Base-by-base conservation (phyloP, 2,797 vertebrate genomes). In the Mormyrops boulengeri region DNA sequence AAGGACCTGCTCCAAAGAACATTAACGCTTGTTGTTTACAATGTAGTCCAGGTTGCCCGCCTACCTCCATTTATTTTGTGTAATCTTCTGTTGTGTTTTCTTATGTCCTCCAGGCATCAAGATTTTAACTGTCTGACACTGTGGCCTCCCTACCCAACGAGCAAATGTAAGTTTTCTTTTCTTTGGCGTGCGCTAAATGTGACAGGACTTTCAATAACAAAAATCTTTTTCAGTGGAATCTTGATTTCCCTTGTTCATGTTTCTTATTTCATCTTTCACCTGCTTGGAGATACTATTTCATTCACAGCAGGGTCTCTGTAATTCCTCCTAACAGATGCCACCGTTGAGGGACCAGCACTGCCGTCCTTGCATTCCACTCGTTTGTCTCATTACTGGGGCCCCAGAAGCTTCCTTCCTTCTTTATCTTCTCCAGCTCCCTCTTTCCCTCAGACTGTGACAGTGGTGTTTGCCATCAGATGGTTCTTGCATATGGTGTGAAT, bases 401-500 rank as follows among this genome's bases (percentile, higher is more conserved):
- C 38, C 38, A n/a, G 77, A 82, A 82, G 41, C 19, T 47, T n/a
- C 38, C 30, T 77, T 77, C 5, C 73, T 73, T 80, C 22, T 62
- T 62, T 82, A 47, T 82, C 77, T 82, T 44, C 77, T 82, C 41
- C 77, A 82, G 41, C 19, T 73, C 30, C 12, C 0, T 82, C 77
- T 22, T n/a, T 82, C 41, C 41, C 38, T 82, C 77, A 47, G 19
- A 82, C 41, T 82, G 19, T 82, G 77, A 82, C 41, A 47, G 19
- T 82, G 77, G 77, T 82, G 77, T 82, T 11, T 82, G 77, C 41
- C 77, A 82, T 82, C 77, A 82, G 77, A 82, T 82, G 77, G 41
- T 22, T 47, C 77, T 22, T 82, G 19, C 77, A 82, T 82, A 82
- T 82, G 77, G 77, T 82, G 77, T n/a, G 38, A 82, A 82, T n/a